phyloP scores from a whole-genome alignment of 2,113 vertebrate genomes.

The Myotis yumanensis region DNA sequence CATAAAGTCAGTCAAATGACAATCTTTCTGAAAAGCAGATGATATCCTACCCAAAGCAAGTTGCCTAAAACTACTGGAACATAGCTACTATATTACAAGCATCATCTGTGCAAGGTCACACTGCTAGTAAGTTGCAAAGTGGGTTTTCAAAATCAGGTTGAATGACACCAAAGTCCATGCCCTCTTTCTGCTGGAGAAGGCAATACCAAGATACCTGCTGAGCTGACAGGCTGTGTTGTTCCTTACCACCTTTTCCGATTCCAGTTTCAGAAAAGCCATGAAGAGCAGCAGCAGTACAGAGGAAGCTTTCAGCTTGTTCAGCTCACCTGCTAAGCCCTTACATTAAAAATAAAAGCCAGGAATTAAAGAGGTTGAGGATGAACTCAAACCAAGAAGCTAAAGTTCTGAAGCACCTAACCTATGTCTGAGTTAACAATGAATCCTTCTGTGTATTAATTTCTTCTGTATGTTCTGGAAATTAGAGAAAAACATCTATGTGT shows the following conservation, averaged over 20 bases:
- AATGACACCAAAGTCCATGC: neutral
- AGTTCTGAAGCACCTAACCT: slow-evolving; percentile 33
- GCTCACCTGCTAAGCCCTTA: neutral
- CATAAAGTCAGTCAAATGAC: slow-evolving; percentile 50
- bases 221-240: neutral
- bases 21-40: slow-evolving; percentile 63
- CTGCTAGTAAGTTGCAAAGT: neutral
- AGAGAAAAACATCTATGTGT: slow-evolving; percentile 2
- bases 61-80: slow-evolving; percentile 27
- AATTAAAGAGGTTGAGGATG: slow-evolving; percentile 15
- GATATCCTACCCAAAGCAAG: slow-evolving; percentile 21
- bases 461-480: slow-evolving; percentile 12
- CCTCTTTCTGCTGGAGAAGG: neutral
- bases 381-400: neutral
- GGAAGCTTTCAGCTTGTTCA: neutral
- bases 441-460: neutral
- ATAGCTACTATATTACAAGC: slow-evolving; percentile 7
- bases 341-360: neutral
- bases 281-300: neutral
- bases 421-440: slow-evolving; percentile 31
- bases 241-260: neutral
- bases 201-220: neutral
- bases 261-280: neutral
- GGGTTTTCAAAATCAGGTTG: slow-evolving; percentile 1
- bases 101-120: slow-evolving; percentile 28